These are phyloP conservation scores for Jaculus jaculus DNA, from an alignment of 2,113 vertebrate genomes.

Conservation along the genomic window DNA sequence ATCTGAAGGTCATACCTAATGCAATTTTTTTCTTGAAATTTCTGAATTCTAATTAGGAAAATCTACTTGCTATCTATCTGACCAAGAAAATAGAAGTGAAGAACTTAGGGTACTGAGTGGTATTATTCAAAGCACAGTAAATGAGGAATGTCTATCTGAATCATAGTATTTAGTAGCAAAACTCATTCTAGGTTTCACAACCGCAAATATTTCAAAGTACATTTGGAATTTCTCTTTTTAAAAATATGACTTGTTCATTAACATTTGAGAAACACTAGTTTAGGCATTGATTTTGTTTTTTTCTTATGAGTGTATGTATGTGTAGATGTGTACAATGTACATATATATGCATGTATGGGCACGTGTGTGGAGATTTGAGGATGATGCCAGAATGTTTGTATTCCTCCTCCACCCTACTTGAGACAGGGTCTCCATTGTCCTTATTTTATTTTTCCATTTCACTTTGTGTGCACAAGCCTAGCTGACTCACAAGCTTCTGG, in stretches of 20 bases:
- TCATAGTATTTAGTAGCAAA: conserved; percentile 6
- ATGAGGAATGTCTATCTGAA: neutral
- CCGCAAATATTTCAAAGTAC: neutral
- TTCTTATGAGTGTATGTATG: too few species aligned
- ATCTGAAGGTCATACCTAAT: conserved; percentile 20
- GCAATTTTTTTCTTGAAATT: conserved; percentile 2
- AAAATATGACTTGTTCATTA: neutral
- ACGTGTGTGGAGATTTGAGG: too few species aligned
- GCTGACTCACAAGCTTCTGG: too few species aligned
- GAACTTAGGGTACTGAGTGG: neutral
- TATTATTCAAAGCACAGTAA: neutral
- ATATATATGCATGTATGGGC: too few species aligned
- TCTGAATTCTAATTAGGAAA: conserved; percentile 32
- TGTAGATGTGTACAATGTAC: too few species aligned
- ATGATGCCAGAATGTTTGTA: too few species aligned
- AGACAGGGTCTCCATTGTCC: too few species aligned
- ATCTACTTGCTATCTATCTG: neutral
- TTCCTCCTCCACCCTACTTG: too few species aligned
- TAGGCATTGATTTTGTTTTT: neutral
- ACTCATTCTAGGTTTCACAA: neutral
- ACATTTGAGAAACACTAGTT: neutral
- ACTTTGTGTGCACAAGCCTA: too few species aligned
- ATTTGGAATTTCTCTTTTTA: neutral
- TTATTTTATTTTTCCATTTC: too few species aligned
- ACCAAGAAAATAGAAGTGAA: conserved; percentile 33